Percentiles rank a stretch among this genome's conserved stretches.
phyloP scores from a whole-genome alignment of 2,888 invertebrate species.

The Zelleria hepariella region DNA sequence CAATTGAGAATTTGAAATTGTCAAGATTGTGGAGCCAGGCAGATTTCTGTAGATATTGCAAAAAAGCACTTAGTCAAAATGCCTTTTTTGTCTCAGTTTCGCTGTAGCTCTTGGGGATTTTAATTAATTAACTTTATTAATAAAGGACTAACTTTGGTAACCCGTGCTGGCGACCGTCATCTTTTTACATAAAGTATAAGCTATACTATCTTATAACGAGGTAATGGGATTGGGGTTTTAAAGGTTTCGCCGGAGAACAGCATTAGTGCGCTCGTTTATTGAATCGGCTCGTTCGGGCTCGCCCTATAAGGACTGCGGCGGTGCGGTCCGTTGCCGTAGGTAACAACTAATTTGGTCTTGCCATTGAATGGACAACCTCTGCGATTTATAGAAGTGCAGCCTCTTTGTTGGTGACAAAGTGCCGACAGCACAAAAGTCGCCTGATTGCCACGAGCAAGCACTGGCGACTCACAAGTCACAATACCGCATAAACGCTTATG shows the following conservation, averaged over 20 bases:
- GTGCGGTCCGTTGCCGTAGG: not conserved
- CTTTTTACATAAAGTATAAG: not conserved
- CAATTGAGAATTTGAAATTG: not conserved
- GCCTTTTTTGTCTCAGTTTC: not conserved
- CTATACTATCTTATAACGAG: not conserved
- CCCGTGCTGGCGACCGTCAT: not conserved
- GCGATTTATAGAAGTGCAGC: constrained; percentile 8
- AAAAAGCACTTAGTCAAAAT: not conserved
- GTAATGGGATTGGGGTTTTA: not conserved
- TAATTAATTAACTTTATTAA: not conserved
- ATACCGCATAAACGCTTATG: constrained; percentile 57
- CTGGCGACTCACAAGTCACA: constrained; percentile 39
- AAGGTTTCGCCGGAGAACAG: not conserved
- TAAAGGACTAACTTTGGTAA: not conserved
- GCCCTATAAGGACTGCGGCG: constrained; percentile 1
- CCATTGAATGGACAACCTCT: not conserved
- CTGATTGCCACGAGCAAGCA: constrained; percentile 44
- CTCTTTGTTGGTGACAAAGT: constrained; percentile 4
- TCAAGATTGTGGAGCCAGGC: not conserved
- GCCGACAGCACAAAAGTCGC: constrained; percentile 34
- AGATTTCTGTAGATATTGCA: not conserved
- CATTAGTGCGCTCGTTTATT: constrained; percentile 6
- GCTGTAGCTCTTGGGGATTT: not conserved
- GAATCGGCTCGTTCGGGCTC: not conserved
- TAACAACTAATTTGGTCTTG: constrained; percentile 7